Base-by-base conservation (phyloP, 2,888 invertebrate species). In the Allophyes oxyacanthae region DNA sequence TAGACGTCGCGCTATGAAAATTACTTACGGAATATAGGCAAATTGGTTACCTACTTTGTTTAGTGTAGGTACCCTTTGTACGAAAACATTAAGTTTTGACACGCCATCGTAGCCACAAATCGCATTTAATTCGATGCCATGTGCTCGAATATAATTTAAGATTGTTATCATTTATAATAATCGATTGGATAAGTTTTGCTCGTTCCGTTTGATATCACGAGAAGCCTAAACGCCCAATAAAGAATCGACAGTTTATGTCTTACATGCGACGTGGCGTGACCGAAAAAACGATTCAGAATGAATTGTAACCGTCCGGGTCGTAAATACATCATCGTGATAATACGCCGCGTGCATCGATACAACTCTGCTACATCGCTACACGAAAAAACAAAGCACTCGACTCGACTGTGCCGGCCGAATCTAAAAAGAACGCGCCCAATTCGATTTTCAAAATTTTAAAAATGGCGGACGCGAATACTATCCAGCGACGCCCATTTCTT, bases 231-330 rank as follows among this genome's bases (percentile, higher is more conserved):
- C 81, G 85, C 81, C 86, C 85, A 85, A 90, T 91, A 89, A 89
- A 88, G 87, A 86, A 90, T 91, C 88, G 89, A 88, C 89, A 87
- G 84, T 83, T 86, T 84, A 84, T 86, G 77, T 84, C 82, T 86
- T 83, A 82, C 93, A 93, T 93, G 94, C 94, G 91, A 93, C 89
- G 90, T 94, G 85, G 92, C 93, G 92, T 94, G 94, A 92, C 93
- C 87, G 86, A 90, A 90, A 89, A 92, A 90, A 88, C 87, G 86
- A 90, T 88, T 86, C 84, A 80, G 81, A 90, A 89, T 88, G 89
- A 91, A 89, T 85, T 87, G 88, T 88, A 83, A 87, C 87, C 86
- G 81, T 77, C 82, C 73, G 77, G 72, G 71, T 85, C 86, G 84
- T 92, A 89, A 91, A 91, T 92, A 91, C 90, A 91, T 90, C 91